A percentile compares a stretch with the other conserved stretches of the same genome.
phyloP scores from a whole-genome alignment of 2,888 invertebrate genomes.

The Hirtodrosophila cameraria region DNA sequence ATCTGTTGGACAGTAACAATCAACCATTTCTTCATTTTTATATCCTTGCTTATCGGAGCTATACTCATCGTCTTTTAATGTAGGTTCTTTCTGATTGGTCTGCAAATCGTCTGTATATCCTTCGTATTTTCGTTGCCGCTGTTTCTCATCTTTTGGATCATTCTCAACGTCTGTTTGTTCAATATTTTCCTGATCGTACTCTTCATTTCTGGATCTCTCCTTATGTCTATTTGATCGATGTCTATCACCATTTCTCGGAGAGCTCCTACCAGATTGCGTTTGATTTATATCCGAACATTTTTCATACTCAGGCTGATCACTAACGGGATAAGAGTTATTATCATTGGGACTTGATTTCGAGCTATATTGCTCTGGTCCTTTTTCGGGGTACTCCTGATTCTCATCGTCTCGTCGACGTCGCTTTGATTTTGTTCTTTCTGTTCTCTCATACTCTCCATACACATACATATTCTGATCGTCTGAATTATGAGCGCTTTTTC shows the following conservation, averaged over 20 bases:
- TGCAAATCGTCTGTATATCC: no score
- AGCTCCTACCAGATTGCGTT: not conserved
- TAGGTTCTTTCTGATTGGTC: no score
- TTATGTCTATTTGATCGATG: not conserved
- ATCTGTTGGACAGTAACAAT: constrained; percentile 12
- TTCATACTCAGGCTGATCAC: no score
- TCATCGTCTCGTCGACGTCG: not conserved
- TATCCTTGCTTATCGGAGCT: not conserved
- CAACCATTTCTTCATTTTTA: not conserved
- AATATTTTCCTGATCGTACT: not conserved
- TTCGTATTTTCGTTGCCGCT: no score
- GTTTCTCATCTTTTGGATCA: no score
- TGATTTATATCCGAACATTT: not conserved
- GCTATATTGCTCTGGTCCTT: not conserved
- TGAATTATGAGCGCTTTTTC: no score
- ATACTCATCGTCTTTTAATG: no score
- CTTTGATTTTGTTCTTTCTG: not conserved
- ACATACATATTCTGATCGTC: no score
- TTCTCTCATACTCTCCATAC: not conserved
- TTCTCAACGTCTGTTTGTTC: not conserved
- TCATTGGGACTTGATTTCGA: not conserved
- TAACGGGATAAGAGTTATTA: not conserved
- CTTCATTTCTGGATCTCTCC: not conserved
- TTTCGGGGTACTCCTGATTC: not conserved
- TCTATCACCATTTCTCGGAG: not conserved